Base-by-base conservation (phyloP, 2,797 vertebrate genomes). In the Podargus strigoides region DNA sequence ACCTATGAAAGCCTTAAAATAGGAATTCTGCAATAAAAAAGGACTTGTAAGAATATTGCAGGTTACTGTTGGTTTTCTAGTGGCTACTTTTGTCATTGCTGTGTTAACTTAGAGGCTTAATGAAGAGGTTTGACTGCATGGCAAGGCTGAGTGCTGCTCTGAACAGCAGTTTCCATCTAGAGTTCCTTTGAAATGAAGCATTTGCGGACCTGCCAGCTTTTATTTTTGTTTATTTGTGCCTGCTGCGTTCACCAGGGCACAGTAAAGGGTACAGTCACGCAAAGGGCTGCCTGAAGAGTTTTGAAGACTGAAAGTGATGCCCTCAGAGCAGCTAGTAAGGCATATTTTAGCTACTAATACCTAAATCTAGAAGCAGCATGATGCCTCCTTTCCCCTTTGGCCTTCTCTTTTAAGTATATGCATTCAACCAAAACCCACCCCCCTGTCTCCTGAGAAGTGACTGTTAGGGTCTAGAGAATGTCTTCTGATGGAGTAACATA, bases 61-160 rank as follows among this genome's bases (percentile, higher is more conserved):
- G 83, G 44, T 93, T 41, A 9, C 37, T 82, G 34, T 73, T 90
- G 74, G 16, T 60, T 95, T 94, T 94, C 78, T 53, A 9, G 44
- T 91, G 93, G 89, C 49, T 50, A 23, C 62, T 82, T n/a, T 85
- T 86, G 53, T 66, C 36, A 42, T 79, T 66, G 76, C 50, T 87
- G 42, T 89, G 63, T 79, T 94, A 77, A 77, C 2, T 2, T 12
- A 28, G 27, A 76, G 53, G n/a, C 53, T 92, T 95, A 77, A 73
- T 52, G 60, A 90, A 44, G 41, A 34, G n/a, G 22, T 90, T 37
- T 93, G 85, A 56, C 93, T 95, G 26, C n/a, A 37, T 83, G 94
- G 74, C 66, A 81, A 67, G 80, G 70, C 72, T 12, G 6, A 80
- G 47, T 50, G 73, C 85, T 85, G 80, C 80, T 95, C 80, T 46